A percentile compares a stretch with the other conserved stretches of the same genome.
Conservation (phyloP, 2,113 vertebrate species). For the Ascaphus truei region DNA sequence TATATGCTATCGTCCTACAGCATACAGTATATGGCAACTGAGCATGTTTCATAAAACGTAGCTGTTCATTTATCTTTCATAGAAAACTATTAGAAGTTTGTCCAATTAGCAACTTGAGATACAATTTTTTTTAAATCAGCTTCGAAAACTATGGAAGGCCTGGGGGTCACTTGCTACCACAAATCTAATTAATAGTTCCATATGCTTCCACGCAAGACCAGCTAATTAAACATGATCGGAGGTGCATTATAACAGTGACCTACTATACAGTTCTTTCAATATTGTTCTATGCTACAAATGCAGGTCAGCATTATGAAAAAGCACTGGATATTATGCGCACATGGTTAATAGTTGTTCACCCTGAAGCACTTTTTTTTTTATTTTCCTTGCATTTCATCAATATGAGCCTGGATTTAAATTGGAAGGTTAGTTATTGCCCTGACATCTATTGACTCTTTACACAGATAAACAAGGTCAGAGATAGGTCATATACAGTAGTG, state of each 20-base stretch:
- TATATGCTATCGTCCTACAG: too few relatives aligned
- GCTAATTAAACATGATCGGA: neutral
- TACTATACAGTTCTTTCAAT: neutral
- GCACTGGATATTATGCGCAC: neutral
- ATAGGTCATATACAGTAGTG: slow-evolving; percentile 28
- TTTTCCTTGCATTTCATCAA: slow-evolving; percentile 18
- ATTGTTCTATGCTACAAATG: neutral
- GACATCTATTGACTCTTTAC: slow-evolving; percentile 23
- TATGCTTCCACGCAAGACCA: neutral
- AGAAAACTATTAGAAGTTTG: neutral
- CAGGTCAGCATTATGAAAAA: neutral
- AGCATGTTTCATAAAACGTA: too few relatives aligned
- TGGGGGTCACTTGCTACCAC: neutral
- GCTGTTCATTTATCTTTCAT: neutral
- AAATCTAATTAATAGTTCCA: too few relatives aligned
- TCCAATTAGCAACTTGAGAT: neutral
- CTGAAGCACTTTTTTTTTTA: slow-evolving; percentile 13
- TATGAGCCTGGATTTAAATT: slow-evolving; percentile 23
- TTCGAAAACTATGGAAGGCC: neutral
- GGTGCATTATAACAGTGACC: neutral
- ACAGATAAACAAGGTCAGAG: slow-evolving; percentile 32
- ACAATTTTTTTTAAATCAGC: neutral
- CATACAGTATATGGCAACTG: too few relatives aligned
- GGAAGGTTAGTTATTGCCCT: slow-evolving; percentile 30
- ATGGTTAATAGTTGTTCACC: slow-evolving; percentile 18